A percentile compares a stretch with the other conserved stretches of the same genome.
Conservation (phyloP, 37 sponge, comb jelly and placozoan species). For the Halisarca cf. caerulea region DNA sequence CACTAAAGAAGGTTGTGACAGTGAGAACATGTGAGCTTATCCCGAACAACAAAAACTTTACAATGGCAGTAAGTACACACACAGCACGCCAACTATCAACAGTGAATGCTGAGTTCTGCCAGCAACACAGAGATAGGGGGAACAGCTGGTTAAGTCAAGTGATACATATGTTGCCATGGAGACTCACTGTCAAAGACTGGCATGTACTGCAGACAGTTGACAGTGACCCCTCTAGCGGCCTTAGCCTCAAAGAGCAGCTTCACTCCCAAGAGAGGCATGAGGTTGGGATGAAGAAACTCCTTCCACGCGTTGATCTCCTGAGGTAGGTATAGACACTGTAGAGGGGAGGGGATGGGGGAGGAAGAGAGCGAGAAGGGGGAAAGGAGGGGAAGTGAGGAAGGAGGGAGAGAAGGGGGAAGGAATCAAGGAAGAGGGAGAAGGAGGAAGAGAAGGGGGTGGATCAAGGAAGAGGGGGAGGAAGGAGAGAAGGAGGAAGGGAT, state of each 20-base stretch:
- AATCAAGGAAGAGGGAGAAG: too few relatives aligned
- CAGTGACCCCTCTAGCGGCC: background rate
- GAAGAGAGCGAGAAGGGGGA: too few relatives aligned
- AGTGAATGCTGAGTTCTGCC: too few relatives aligned
- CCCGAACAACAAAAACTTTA: too few relatives aligned
- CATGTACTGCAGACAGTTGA: background rate
- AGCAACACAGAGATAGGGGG: too few relatives aligned
- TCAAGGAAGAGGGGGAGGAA: background rate
- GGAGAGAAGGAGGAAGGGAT: too few relatives aligned
- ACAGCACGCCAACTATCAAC: too few relatives aligned
- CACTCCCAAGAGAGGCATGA: constrained; percentile 2
- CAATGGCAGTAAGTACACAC: too few relatives aligned
- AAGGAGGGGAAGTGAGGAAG: background rate
- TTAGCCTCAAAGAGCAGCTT: background rate
- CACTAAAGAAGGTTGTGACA: too few relatives aligned
- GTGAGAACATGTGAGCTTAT: too few relatives aligned
- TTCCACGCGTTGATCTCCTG: background rate
- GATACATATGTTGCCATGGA: background rate
- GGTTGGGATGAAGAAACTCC: background rate
- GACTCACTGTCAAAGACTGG: constrained; percentile 17
- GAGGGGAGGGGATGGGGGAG: background rate
- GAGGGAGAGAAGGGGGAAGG: too few relatives aligned
- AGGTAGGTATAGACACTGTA: background rate
- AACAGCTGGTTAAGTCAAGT: background rate
- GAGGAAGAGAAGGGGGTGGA: background rate